Evolutionary conservation across 1,140 invertebrate species (phyloP).

Genomic region (Drosophila suzukii): DNA sequence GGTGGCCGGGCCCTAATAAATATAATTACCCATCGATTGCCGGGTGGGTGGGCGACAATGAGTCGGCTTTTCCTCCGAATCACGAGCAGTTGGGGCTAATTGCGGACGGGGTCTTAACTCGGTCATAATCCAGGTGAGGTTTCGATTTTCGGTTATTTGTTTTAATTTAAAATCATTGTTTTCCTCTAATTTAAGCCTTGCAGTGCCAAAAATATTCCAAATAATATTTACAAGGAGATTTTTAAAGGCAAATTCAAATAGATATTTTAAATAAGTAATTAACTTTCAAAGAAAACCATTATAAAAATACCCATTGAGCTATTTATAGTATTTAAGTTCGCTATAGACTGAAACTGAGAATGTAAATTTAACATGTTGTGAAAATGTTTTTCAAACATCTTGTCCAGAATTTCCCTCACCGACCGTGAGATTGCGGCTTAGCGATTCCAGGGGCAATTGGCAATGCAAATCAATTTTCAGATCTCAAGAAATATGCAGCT

Average conservation of each 20-base stretch:
- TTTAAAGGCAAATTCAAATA: too few relatives aligned
- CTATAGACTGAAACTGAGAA: too few relatives aligned
- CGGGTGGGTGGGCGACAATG: slow-evolving; percentile 38
- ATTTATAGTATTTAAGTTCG: too few relatives aligned
- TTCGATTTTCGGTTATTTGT: background rate
- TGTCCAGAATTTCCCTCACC: background rate
- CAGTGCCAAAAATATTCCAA: too few relatives aligned
- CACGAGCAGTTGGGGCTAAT: slow-evolving; percentile 15
- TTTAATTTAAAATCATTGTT: background rate
- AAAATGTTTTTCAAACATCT: background rate
- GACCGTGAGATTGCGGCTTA: slow-evolving; percentile 13
- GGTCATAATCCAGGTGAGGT: slow-evolving; percentile 18
- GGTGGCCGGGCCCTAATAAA: slow-evolving; percentile 40
- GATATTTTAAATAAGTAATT: too few relatives aligned
- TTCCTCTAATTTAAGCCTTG: too few relatives aligned
- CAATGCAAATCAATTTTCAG: slow-evolving; percentile 63
- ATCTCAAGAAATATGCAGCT: slow-evolving; percentile 77
- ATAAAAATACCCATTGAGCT: too few relatives aligned
- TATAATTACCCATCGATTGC: slow-evolving; percentile 35
- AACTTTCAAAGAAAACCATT: too few relatives aligned
- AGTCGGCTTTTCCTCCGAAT: slow-evolving; percentile 24
- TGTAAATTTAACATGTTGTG: background rate
- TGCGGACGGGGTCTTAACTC: slow-evolving; percentile 14
- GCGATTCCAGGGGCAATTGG: slow-evolving; percentile 41
- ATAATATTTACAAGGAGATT: background rate